phyloP scores from a whole-genome alignment of 2,888 invertebrate genomes.

The Scotopteryx bipunctaria region DNA sequence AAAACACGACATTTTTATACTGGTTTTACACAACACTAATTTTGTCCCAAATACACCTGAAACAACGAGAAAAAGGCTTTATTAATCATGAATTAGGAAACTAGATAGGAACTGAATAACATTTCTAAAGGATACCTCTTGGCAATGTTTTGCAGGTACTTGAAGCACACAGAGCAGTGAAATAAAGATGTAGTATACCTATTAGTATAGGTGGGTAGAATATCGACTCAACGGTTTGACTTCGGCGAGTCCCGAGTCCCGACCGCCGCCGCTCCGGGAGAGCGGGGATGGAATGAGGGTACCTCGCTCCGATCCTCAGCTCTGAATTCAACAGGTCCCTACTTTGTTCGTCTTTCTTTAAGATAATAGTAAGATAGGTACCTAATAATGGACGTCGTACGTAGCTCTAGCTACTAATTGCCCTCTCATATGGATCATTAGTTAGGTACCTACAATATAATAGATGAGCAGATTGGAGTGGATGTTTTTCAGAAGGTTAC shows the following conservation, averaged over 20 bases:
- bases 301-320: constrained; percentile 41
- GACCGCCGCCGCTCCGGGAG: constrained; percentile 52
- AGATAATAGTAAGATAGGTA: constrained; percentile 19
- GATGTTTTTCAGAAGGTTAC: too few relatives aligned
- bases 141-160: background rate
- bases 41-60: constrained; percentile 41
- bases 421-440: constrained; percentile 8
- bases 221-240: constrained; percentile 33
- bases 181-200: constrained; percentile 31
- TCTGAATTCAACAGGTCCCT: constrained; percentile 62
- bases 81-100: too few relatives aligned
- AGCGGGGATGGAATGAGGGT: constrained; percentile 56
- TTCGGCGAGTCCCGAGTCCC: constrained; percentile 44
- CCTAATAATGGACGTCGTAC: constrained; percentile 6
- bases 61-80: constrained; percentile 36
- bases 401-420: constrained; percentile 2
- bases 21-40: constrained; percentile 36
- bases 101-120: too few relatives aligned
- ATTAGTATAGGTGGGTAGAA: constrained; percentile 23
- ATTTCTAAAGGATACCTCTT: too few relatives aligned
- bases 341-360: constrained; percentile 55
- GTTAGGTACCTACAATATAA: constrained; percentile 1
- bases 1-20: constrained; percentile 67
- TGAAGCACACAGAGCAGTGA: constrained; percentile 18
- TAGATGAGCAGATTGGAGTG: too few relatives aligned